A percentile compares a stretch with the other conserved stretches of the same genome.
phyloP scores from a whole-genome alignment of 2,888 invertebrate genomes.

The Neuroscelio doddi region DNA sequence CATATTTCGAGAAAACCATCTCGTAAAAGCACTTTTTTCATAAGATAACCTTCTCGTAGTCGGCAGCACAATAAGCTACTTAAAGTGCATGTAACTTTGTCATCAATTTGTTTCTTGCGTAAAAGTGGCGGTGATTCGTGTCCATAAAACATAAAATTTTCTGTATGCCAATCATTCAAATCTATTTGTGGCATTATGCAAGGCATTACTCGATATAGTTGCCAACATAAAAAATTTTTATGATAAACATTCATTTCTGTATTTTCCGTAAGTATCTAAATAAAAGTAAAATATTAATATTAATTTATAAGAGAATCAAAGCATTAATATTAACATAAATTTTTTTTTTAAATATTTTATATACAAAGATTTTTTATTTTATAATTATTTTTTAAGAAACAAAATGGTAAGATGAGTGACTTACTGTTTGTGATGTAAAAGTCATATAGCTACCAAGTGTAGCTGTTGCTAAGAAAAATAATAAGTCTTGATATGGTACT shows the following conservation, averaged over 20 bases:
- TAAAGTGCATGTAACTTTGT: constrained; percentile 77
- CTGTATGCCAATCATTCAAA: constrained; percentile 60
- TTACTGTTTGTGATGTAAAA: constrained; percentile 73
- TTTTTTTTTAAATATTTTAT: neutral
- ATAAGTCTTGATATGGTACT: constrained; percentile 82
- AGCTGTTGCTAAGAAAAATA: constrained; percentile 83
- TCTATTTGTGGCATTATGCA: constrained; percentile 41
- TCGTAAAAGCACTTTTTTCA: constrained; percentile 73
- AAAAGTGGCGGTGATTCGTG: constrained; percentile 75
- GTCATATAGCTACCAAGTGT: constrained; percentile 83
- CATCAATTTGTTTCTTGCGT: constrained; percentile 78
- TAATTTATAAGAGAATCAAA: no score
- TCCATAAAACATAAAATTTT: constrained; percentile 75
- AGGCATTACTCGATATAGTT: constrained; percentile 59
- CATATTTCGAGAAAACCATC: constrained; percentile 77
- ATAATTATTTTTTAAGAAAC: neutral
- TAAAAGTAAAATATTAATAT: no score
- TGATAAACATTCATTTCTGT: constrained; percentile 76
- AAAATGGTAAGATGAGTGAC: constrained; percentile 22
- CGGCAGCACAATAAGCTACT: constrained; percentile 81
- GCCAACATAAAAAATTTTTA: constrained; percentile 74
- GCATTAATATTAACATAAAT: no score
- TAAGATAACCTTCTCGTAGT: constrained; percentile 82
- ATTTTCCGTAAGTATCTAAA: constrained; percentile 50
- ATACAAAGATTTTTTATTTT: neutral